These are phyloP conservation scores for Schrankia costaestrigalis DNA, from an alignment of 2,888 invertebrate genomes.

Conservation along the genomic window DNA sequence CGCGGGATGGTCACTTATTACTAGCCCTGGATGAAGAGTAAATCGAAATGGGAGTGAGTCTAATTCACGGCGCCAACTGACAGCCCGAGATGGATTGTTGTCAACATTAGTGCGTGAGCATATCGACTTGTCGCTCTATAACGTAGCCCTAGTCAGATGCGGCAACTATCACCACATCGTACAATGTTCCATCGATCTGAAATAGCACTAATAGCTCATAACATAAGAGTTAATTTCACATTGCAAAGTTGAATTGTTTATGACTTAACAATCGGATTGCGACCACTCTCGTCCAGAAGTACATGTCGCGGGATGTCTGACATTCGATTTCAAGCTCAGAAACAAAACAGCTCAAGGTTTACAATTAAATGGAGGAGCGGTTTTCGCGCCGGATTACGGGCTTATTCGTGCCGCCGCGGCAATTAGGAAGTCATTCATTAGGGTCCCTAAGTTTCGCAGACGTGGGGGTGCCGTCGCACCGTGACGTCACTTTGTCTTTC, in stretches of 20 bases:
- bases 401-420: slow-evolving; percentile 75
- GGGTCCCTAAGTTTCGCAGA: slow-evolving; percentile 80
- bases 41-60: slow-evolving; percentile 77
- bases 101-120: slow-evolving; percentile 77
- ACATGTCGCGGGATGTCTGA: slow-evolving; percentile 58
- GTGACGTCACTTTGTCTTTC: slow-evolving; percentile 67
- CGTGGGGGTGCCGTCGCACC: slow-evolving; percentile 73
- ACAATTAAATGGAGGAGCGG: slow-evolving; percentile 64
- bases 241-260: slow-evolving; percentile 34
- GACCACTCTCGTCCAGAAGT: slow-evolving; percentile 58
- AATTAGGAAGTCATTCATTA: slow-evolving; percentile 81
- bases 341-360: slow-evolving; percentile 66
- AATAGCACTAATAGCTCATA: slow-evolving; percentile 34
- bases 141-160: slow-evolving; percentile 27
- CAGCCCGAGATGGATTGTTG: slow-evolving; percentile 76
- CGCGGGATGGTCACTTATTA: slow-evolving; percentile 54
- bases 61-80: slow-evolving; percentile 74
- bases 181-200: slow-evolving; percentile 26
- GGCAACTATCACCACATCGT: slow-evolving; percentile 19
- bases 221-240: slow-evolving; percentile 53
- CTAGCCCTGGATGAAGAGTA: slow-evolving; percentile 54
- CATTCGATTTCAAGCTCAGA: slow-evolving; percentile 71
- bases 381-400: slow-evolving; percentile 71
- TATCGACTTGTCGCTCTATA: slow-evolving; percentile 69
- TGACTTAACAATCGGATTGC: slow-evolving; percentile 45